Percentiles rank a stretch among this genome's conserved stretches.
phyloP scores from a whole-genome alignment of 1,140 invertebrate genomes.

The Zelostemma sp. region DNA sequence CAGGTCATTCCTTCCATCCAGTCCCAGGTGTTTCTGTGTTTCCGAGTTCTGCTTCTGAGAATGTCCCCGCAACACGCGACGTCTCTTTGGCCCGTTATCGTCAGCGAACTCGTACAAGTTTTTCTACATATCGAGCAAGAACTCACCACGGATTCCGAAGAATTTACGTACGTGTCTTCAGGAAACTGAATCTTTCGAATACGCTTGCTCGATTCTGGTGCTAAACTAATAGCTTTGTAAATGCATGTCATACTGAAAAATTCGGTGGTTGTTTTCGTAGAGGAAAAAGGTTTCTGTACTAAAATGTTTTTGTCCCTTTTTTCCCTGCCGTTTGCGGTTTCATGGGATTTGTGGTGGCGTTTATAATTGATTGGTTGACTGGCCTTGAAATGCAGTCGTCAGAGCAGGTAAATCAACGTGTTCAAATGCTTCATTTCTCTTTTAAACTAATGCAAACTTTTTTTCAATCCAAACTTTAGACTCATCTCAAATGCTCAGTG shows the following conservation, averaged over 20 bases:
- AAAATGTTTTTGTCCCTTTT: constrained; percentile 62
- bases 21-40: constrained; percentile 91
- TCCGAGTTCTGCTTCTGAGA: constrained; percentile 88
- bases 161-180: constrained; percentile 79
- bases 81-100: constrained; percentile 94
- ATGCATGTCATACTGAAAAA: not conserved
- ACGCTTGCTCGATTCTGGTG: no score
- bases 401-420: constrained; percentile 63
- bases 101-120: constrained; percentile 94
- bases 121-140: constrained; percentile 93
- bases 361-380: constrained; percentile 59
- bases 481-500: no score
- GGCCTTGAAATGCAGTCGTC: constrained; percentile 69
- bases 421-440: no score
- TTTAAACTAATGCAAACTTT: no score
- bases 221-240: not conserved
- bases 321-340: constrained; percentile 57
- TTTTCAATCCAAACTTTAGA: no score
- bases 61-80: constrained; percentile 91
- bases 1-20: constrained; percentile 87
- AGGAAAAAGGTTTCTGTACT: not conserved
- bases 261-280: not conserved
- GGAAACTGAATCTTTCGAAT: no score
- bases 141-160: constrained; percentile 82
- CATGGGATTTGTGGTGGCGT: constrained; percentile 62